Conservation (phyloP, 2,888 invertebrate genomes). For the Anorthoa munda region DNA sequence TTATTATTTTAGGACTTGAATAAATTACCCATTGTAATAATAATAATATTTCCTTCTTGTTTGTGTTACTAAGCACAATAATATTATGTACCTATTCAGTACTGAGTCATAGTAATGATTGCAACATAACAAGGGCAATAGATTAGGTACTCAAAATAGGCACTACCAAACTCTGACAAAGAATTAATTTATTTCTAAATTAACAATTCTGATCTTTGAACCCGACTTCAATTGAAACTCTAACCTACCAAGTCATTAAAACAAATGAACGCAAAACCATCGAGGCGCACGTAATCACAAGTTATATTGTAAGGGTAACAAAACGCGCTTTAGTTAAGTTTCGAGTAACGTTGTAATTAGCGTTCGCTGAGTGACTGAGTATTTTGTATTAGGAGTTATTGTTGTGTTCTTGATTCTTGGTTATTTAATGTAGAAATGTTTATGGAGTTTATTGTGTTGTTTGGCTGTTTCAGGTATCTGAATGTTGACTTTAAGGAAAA, state of each 20-base stretch:
- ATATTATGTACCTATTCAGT: background rate
- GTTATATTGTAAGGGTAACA: conserved; percentile 65
- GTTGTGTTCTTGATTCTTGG: conserved; percentile 25
- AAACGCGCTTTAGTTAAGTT: conserved; percentile 62
- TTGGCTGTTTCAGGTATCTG: background rate
- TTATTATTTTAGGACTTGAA: too few relatives aligned
- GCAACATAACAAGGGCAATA: conserved; percentile 22
- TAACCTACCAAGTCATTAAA: conserved; percentile 66
- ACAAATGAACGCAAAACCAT: conserved; percentile 66
- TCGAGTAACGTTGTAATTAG: conserved; percentile 65
- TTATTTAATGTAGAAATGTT: conserved; percentile 6
- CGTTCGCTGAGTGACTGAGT: conserved; percentile 58
- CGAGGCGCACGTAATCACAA: conserved; percentile 65
- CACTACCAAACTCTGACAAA: conserved; percentile 23
- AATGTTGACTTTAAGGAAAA: background rate
- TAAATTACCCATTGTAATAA: too few relatives aligned
- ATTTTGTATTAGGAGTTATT: conserved; percentile 56
- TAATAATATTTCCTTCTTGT: too few relatives aligned
- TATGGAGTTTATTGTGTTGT: background rate
- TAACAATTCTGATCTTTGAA: conserved; percentile 60
- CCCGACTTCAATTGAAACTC: conserved; percentile 58
- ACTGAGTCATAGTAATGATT: background rate
- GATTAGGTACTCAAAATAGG: conserved; percentile 18
- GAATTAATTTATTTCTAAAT: conserved; percentile 54
- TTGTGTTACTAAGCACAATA: background rate